Conservation (phyloP, 1,140 invertebrate species). For the Drosophila ficusphila region DNA sequence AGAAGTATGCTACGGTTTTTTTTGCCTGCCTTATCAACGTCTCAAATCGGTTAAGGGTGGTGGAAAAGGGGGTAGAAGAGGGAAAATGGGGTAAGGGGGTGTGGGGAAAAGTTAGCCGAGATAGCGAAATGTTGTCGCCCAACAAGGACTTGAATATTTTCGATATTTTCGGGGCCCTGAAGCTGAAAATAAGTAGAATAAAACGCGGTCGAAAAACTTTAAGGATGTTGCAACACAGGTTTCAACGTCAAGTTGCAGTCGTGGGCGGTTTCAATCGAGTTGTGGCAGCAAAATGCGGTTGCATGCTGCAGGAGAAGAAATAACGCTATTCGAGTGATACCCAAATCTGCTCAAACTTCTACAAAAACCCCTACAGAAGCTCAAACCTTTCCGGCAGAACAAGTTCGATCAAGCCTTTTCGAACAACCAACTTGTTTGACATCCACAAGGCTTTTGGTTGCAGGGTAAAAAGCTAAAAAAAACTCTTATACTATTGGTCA, state of each 20-base stretch:
- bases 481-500: constrained; percentile 22
- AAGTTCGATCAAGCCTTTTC: not conserved
- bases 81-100: not conserved
- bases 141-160: constrained; percentile 27
- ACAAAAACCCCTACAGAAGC: not conserved
- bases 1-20: constrained; percentile 47
- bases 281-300: constrained; percentile 2
- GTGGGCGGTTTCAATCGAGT: constrained; percentile 46
- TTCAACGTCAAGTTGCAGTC: constrained; percentile 40
- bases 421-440: constrained; percentile 5
- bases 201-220: not conserved
- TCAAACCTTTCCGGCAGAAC: not conserved
- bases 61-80: not conserved
- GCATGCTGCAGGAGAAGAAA: constrained; percentile 16
- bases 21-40: constrained; percentile 56
- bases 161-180: constrained; percentile 2
- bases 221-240: not conserved
- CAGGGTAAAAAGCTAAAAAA: not conserved
- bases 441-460: constrained; percentile 12
- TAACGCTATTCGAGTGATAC: not conserved
- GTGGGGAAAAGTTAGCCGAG: constrained; percentile 60
- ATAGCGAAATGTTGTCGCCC: constrained; percentile 55
- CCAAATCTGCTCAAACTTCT: not conserved
- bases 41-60: constrained; percentile 43
- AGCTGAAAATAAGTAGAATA: not conserved